Evolutionary conservation across 2,888 invertebrate species (phyloP), one percentile per base, ranked within the genome.

Genomic region (Morpho achilles): DNA sequence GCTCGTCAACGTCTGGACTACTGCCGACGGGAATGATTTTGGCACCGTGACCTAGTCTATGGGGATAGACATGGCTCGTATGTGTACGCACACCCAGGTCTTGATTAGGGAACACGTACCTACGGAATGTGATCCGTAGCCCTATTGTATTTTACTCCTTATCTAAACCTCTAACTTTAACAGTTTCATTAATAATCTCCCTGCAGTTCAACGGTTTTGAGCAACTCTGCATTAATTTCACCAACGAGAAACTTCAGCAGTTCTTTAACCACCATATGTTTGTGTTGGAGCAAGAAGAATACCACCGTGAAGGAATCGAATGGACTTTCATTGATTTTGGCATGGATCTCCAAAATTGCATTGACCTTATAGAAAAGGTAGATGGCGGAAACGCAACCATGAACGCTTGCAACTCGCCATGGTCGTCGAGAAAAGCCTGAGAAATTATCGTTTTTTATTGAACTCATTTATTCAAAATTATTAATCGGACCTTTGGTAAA

Each of bases 241-340:
- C 99, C 90, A 99, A 99, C 91, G 99, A 99, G 92, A 98, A 98
- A 93, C 94, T 99, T 74, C 99, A 99, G 93, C 99, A 99, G 92
- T 99, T 99, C 94, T 99, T 99, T 95, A 99, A 99, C 93, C 99
- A 99, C 91, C 96, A 98, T 95, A 99, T 99, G 99, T 99, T 99
- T 91, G 98, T 99, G 73, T 93, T 99, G 90, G 99, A 99, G 91
- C 99, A 99, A 95, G 98, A 99, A 92, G 99, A 99, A 87, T 99
- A 99, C 93, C 97, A 96, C 83, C 94, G 92, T 82, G 99, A 99
- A 92, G 98, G 98, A 81, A 99, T 99, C 91, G 94, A 96, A 79
- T 99, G 99, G 99, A 95, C 94, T 84, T 99, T 99, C 92, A 99
- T 99, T 93, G 99, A 99, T 93, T 99, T 99, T 90, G 99, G 99